phyloP scores from a whole-genome alignment of 37 sponge, comb jelly and placozoan genomes.

The Haliclona indistincta region DNA sequence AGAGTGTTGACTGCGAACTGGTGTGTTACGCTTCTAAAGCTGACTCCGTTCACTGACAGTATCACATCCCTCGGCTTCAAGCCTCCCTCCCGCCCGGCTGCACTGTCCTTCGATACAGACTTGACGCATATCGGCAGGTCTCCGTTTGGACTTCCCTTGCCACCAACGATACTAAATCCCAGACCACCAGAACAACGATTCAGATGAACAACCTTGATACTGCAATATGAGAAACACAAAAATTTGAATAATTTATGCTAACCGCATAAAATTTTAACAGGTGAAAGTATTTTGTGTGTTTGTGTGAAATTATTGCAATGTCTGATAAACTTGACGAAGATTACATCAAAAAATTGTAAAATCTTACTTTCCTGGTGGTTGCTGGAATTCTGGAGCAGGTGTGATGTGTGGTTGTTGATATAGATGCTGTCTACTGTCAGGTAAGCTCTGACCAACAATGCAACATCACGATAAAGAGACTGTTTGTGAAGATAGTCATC shows the following conservation, averaged over 20 bases:
- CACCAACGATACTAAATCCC: slow-evolving; percentile 87
- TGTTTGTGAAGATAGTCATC: background rate
- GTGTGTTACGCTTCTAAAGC: slow-evolving; percentile 65
- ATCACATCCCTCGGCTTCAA: slow-evolving; percentile 63
- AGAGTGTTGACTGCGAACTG: slow-evolving; percentile 67
- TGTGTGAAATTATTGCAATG: too few relatives aligned
- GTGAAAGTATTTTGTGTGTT: too few relatives aligned
- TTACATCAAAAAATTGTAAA: too few relatives aligned
- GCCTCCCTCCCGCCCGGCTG: slow-evolving; percentile 60
- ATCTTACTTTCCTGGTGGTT: too few relatives aligned
- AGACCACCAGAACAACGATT: slow-evolving; percentile 62
- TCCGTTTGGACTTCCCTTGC: slow-evolving; percentile 62
- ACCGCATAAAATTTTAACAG: too few relatives aligned
- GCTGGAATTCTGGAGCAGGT: background rate
- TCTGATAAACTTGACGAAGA: too few relatives aligned
- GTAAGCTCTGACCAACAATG: slow-evolving; percentile 5
- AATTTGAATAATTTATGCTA: too few relatives aligned
- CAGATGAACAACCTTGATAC: slow-evolving; percentile 54
- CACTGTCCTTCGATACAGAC: slow-evolving; percentile 58
- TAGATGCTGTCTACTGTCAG: too few relatives aligned
- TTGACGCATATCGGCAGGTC: slow-evolving; percentile 83
- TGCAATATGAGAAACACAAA: slow-evolving; percentile 2
- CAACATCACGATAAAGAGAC: slow-evolving; percentile 1
- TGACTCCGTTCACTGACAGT: slow-evolving; percentile 75
- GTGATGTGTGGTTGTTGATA: background rate